phyloP scores from a whole-genome alignment of 64 coral and sea anemone species.

The Cladopsammia gracilis region DNA sequence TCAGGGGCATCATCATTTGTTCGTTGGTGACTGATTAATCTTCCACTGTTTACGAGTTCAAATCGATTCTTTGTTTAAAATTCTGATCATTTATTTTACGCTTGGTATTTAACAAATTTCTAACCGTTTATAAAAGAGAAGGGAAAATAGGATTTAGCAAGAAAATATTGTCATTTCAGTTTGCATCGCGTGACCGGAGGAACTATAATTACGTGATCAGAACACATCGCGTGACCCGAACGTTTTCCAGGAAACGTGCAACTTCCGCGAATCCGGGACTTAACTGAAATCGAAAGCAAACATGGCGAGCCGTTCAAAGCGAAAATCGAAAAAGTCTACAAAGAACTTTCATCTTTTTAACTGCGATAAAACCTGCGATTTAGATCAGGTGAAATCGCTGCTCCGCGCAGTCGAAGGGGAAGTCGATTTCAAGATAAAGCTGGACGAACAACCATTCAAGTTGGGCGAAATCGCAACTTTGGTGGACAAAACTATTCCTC shows the following conservation, averaged over 20 bases:
- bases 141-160: too few species aligned
- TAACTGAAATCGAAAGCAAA: background rate
- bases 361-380: background rate
- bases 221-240: background rate
- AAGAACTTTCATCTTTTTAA: background rate
- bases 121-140: too few species aligned
- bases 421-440: background rate
- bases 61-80: too few species aligned
- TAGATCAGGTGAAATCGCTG: background rate
- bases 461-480: background rate
- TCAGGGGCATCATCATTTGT: too few species aligned
- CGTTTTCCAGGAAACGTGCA: background rate
- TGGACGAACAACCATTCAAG: background rate
- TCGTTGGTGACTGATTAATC: too few species aligned
- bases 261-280: background rate
- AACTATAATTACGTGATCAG: too few species aligned
- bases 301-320: background rate
- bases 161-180: too few species aligned
- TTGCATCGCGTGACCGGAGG: too few species aligned
- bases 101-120: too few species aligned
- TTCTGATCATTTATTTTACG: too few species aligned
- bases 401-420: background rate
- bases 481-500: constrained; percentile 1
- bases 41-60: too few species aligned
- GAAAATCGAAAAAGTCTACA: background rate